Percentiles rank a stretch among this genome's conserved stretches.
phyloP scores from a whole-genome alignment of 1,140 invertebrate genomes.

The Propsilocerus akamusi region DNA sequence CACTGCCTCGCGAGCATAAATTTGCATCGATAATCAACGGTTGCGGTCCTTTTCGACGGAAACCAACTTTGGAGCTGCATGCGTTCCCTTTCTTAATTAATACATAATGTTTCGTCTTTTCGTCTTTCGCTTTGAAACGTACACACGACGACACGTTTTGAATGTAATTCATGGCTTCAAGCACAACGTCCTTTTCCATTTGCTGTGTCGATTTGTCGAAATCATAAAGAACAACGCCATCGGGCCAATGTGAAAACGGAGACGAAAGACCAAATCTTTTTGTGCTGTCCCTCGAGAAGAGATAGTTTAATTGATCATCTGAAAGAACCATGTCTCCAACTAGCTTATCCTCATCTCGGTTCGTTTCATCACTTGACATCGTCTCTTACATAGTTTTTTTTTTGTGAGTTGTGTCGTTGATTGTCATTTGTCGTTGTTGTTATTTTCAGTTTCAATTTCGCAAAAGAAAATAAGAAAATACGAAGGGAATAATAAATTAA shows the following conservation, averaged over 20 bases:
- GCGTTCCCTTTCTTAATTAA: not conserved
- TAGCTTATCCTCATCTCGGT: too few species aligned
- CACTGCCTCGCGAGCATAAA: not conserved
- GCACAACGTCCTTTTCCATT: not conserved
- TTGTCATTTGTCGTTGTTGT: too few species aligned
- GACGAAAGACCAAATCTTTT: not conserved
- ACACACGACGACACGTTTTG: not conserved
- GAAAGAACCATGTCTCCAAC: conserved; percentile 4
- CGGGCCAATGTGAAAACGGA: conserved; percentile 9
- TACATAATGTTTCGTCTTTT: not conserved
- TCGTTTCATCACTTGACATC: too few species aligned
- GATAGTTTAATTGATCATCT: not conserved
- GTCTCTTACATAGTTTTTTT: too few species aligned
- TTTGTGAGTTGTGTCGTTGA: too few species aligned
- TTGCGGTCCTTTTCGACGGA: not conserved
- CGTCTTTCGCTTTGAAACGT: not conserved
- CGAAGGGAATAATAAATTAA: too few species aligned
- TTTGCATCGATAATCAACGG: not conserved
- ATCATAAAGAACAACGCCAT: conserved; percentile 11
- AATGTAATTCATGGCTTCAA: not conserved
- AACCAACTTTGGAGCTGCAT: not conserved
- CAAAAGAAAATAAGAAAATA: too few species aligned
- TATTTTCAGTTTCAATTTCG: too few species aligned
- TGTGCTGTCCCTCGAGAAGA: not conserved
- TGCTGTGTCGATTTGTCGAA: not conserved